Conservation (phyloP, 1,140 invertebrate species). For the Drosophila kurseongensis region DNA sequence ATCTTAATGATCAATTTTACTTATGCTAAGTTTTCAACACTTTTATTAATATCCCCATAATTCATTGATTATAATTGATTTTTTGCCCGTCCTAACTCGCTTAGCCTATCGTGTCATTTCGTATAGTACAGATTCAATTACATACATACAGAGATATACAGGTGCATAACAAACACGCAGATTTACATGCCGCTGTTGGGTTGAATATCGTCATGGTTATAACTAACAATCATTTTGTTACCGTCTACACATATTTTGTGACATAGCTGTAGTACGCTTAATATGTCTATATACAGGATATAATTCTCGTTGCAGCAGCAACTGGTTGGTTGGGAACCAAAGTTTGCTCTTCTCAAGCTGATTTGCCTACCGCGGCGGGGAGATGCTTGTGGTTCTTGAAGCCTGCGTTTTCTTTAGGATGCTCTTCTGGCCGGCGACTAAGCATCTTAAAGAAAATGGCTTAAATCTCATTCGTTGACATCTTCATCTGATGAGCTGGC, state of each 20-base stretch:
- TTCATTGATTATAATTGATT: conserved; percentile 43
- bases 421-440: conserved; percentile 31
- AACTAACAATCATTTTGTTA: conserved; percentile 41
- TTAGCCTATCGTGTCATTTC: conserved; percentile 11
- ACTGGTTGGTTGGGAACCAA: conserved; percentile 1
- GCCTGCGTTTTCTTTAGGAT: conserved; percentile 79
- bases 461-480: conserved; percentile 84
- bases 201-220: conserved; percentile 13
- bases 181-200: conserved; percentile 47
- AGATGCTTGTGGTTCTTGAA: conserved; percentile 30
- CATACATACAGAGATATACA: conserved; percentile 68
- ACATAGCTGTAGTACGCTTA: conserved; percentile 19
- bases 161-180: conserved; percentile 57
- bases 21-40: conserved; percentile 40
- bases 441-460: conserved; percentile 84
- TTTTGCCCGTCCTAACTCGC: conserved; percentile 20
- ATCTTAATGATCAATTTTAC: conserved; percentile 41
- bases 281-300: conserved; percentile 20
- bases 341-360: conserved; percentile 8
- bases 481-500: conserved; percentile 85
- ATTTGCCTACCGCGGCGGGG: conserved; percentile 11
- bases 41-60: conserved; percentile 31
- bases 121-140: conserved; percentile 58
- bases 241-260: conserved; percentile 24
- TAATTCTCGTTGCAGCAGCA: conserved; percentile 17